Percentiles rank a stretch among this genome's conserved stretches.
phyloP scores from a whole-genome alignment of 1,140 invertebrate genomes.

The Drosophila paulistorum region DNA sequence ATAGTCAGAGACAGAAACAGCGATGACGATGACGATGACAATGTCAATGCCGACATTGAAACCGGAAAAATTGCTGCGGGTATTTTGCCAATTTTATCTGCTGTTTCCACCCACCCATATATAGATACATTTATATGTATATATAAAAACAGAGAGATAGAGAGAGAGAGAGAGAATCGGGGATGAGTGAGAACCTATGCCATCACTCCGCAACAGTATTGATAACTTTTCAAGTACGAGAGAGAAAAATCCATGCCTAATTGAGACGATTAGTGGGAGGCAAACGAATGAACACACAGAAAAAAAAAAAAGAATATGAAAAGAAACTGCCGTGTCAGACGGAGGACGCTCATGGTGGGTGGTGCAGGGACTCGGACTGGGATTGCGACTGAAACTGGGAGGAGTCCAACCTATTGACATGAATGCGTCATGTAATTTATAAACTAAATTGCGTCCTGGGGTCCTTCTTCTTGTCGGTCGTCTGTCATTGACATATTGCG shows the following conservation, averaged over 20 bases:
- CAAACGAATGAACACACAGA: not conserved
- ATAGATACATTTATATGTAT: not conserved
- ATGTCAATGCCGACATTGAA: slow-evolving; percentile 77
- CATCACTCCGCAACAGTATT: slow-evolving; percentile 49
- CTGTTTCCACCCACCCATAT: slow-evolving; percentile 6
- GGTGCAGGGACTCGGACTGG: no score
- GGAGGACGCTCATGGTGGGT: no score
- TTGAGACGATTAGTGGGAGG: slow-evolving; percentile 70
- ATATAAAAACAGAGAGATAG: not conserved
- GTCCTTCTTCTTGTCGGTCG: slow-evolving; percentile 15
- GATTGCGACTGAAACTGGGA: not conserved
- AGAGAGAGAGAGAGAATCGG: not conserved
- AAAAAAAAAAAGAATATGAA: not conserved
- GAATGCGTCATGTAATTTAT: slow-evolving; percentile 59
- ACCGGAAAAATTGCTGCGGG: slow-evolving; percentile 81
- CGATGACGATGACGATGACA: slow-evolving; percentile 60
- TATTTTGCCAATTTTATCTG: slow-evolving; percentile 67
- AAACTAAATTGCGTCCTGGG: slow-evolving; percentile 62
- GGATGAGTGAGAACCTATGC: slow-evolving; percentile 3
- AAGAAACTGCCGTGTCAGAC: slow-evolving; percentile 55
- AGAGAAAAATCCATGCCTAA: slow-evolving; percentile 70
- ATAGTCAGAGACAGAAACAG: slow-evolving; percentile 8
- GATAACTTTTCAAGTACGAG: slow-evolving; percentile 65
- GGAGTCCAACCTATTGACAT: slow-evolving; percentile 58
- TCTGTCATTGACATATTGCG: slow-evolving; percentile 74